Conservation (phyloP, 2,113 vertebrate genomes). For the Eulemur macaco region DNA sequence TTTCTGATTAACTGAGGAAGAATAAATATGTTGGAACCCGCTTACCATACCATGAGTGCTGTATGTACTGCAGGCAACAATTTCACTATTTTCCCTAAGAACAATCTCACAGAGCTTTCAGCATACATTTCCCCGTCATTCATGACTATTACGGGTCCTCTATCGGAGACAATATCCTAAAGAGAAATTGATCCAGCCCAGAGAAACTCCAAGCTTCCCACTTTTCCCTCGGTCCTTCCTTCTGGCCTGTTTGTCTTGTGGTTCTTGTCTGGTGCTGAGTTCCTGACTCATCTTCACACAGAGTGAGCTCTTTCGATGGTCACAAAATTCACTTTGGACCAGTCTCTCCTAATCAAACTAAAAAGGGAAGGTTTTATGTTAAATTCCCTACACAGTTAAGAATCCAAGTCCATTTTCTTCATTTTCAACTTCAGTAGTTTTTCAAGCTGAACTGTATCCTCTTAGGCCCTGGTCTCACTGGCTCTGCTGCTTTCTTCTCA, state of each 20-base stretch:
- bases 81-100: neutral
- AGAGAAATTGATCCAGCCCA: neutral
- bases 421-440: neutral
- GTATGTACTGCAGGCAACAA: neutral
- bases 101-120: neutral
- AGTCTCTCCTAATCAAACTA: neutral
- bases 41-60: rapidly evolving
- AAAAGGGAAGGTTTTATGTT: neutral
- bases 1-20: neutral
- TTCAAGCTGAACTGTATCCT: neutral
- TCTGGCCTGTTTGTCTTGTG: neutral
- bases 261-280: rapidly evolving
- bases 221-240: too few species aligned
- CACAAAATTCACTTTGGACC: neutral
- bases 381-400: neutral
- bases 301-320: neutral
- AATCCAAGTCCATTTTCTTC: neutral
- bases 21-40: neutral
- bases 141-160: neutral
- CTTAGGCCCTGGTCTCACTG: neutral
- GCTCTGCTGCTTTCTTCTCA: too few species aligned
- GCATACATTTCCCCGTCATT: neutral
- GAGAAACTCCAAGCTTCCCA: neutral
- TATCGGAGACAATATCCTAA: neutral
- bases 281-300: neutral